Evolutionary conservation across 2,888 invertebrate genomes (phyloP).

Genomic region (Rotaria magnacalcarata): DNA sequence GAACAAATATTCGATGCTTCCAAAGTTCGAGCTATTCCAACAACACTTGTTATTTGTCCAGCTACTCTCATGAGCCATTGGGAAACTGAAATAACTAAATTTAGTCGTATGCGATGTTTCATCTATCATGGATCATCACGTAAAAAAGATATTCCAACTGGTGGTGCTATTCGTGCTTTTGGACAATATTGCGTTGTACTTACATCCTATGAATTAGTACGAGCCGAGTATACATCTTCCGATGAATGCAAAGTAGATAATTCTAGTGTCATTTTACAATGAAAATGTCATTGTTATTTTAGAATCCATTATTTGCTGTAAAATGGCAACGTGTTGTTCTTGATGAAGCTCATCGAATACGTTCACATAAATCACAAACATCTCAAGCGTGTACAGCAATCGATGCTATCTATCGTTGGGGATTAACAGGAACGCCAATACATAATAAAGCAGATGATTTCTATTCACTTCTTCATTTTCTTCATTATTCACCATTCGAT

Average conservation of each 20-base stretch:
- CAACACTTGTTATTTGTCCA: conserved; percentile 77
- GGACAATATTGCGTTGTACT: conserved; percentile 75
- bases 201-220: conserved; percentile 76
- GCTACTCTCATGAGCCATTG: conserved; percentile 85
- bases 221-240: conserved; percentile 52
- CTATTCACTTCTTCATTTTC: conserved; percentile 66
- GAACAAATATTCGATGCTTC: not conserved
- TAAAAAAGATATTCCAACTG: conserved; percentile 60
- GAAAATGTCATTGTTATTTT: not conserved
- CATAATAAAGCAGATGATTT: conserved; percentile 80
- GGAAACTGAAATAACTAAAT: conserved; percentile 70
- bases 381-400: conserved; percentile 70
- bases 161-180: conserved; percentile 55
- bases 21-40: conserved; percentile 25
- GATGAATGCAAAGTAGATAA: conserved; percentile 46
- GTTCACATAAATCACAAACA: conserved; percentile 77
- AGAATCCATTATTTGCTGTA: conserved; percentile 64
- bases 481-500: conserved; percentile 80
- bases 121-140: conserved; percentile 78
- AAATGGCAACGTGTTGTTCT: conserved; percentile 80
- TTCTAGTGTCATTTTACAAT: not conserved
- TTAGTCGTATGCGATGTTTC: conserved; percentile 63
- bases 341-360: conserved; percentile 86
- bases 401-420: conserved; percentile 70
- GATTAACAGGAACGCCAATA: conserved; percentile 86